Evolutionary conservation across 1,140 invertebrate species (phyloP), one percentile per base, ranked within the genome.

Genomic region (Glomeris maerens): DNA sequence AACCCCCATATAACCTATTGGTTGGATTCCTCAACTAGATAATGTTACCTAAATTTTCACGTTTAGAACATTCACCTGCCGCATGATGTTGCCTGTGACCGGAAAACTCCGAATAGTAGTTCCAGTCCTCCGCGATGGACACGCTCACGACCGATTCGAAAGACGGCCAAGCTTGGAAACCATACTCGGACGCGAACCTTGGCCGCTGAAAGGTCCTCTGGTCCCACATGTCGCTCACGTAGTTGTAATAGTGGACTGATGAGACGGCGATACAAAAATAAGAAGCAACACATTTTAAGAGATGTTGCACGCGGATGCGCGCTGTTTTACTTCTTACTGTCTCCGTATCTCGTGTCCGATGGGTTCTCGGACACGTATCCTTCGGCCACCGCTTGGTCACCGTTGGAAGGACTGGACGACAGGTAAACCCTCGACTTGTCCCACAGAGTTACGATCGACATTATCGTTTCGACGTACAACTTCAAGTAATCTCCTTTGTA

Each of bases 161-260:
- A 3, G 79, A 79, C 0, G 92, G 89, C 31, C 86, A 70, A 2
- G 90, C 86, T 65, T 97, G 91, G 55, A 90, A 83, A 10, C 95
- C 95, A 64, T 94, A 98, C 66, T 98, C 95, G 0, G 92, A 94
- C 17, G 81, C 77, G 67, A 98, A 95, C 54, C 93, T 74, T 0
- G 88, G 77, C 13, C 73, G 73, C 0, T 84, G 84, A 66, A 81
- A 95, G 4, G 73, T 78, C 38, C 70, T 75, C 17, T 77, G 70
- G 54, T 84, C 66, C 89, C 90, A 98, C 42, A 79, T 76, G 62
- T 96, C 80, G 49, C 66, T 66, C 0, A 79, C 20, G 62, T 97
- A 94, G 59, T 90, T 85, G 62, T 98, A 98, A 61, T 83, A 92
- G 63, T 98, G 93, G 42, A 89, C 83, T 85, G 58, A 50, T 73